Percentiles rank a stretch among this genome's conserved stretches.
phyloP scores from a whole-genome alignment of 2,888 invertebrate species.

The Dryococelus australis region DNA sequence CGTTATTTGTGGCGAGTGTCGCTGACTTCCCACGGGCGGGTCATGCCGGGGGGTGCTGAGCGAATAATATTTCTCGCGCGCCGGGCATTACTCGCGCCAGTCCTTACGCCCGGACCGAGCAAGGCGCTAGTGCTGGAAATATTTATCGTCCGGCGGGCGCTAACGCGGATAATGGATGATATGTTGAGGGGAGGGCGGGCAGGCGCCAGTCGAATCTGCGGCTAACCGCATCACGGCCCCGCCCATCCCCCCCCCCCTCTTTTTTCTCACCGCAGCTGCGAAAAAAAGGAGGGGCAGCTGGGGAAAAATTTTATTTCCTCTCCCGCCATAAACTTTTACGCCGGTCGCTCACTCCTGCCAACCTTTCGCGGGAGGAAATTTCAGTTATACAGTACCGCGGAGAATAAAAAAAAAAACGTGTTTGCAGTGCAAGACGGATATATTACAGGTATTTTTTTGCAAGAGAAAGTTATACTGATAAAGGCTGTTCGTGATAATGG shows the following conservation, averaged over 20 bases:
- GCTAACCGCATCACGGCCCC: not conserved
- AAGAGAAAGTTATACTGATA: too few relatives aligned
- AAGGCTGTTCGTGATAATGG: too few relatives aligned
- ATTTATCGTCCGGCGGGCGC: not conserved
- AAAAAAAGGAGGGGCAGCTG: too few relatives aligned
- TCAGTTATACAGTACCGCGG: not conserved
- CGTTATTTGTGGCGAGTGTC: not conserved
- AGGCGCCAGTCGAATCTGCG: not conserved
- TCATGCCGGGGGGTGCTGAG: not conserved
- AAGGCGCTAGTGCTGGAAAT: not conserved
- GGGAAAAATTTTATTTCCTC: not conserved
- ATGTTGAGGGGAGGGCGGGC: not conserved
- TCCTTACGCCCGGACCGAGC: not conserved
- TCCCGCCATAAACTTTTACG: slow-evolving; percentile 6
- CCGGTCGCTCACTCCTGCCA: not conserved
- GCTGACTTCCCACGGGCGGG: not conserved
- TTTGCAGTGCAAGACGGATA: too few relatives aligned
- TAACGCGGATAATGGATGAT: not conserved
- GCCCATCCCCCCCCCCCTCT: not conserved
- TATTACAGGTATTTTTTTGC: too few relatives aligned
- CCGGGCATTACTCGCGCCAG: not conserved
- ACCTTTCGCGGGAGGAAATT: not conserved
- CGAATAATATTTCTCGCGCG: not conserved
- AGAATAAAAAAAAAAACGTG: not conserved
- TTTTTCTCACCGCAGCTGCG: not conserved